Evolutionary conservation across 2,888 invertebrate species (phyloP).

Genomic region (Euspilapteryx auroguttella): DNA sequence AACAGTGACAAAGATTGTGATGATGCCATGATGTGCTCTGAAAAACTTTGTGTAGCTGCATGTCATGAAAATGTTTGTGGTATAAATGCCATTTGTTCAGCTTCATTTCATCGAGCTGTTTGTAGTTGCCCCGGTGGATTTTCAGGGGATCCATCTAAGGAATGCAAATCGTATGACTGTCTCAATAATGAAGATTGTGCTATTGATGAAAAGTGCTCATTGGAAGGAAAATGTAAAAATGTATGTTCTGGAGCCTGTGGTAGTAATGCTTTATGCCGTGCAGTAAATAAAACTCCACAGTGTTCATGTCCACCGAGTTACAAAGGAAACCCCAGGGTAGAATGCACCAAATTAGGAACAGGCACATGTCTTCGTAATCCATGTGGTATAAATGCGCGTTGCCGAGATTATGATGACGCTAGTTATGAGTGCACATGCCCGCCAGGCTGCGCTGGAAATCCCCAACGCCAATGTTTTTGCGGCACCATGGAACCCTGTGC

Average conservation of each 20-base stretch:
- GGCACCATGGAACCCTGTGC: conserved; percentile 77
- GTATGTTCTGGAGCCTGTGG: conserved; percentile 84
- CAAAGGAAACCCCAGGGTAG: conserved; percentile 77
- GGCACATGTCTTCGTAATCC: conserved; percentile 80
- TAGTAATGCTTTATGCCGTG: conserved; percentile 81
- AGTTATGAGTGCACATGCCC: conserved; percentile 82
- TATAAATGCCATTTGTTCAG: conserved; percentile 76
- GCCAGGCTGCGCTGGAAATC: conserved; percentile 79
- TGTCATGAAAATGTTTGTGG: conserved; percentile 76
- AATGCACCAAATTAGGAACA: conserved; percentile 71
- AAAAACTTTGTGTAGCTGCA: conserved; percentile 68
- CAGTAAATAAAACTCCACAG: conserved; percentile 73
- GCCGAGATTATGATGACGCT: conserved; percentile 73
- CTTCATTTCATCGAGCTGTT: conserved; percentile 78
- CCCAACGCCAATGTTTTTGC: conserved; percentile 79
- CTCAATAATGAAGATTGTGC: conserved; percentile 76
- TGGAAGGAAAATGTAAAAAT: conserved; percentile 73
- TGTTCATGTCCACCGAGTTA: conserved; percentile 83
- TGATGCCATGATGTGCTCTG: conserved; percentile 71
- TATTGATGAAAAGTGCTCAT: conserved; percentile 72
- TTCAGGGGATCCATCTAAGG: conserved; percentile 76
- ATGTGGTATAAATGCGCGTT: conserved; percentile 82
- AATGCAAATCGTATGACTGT: conserved; percentile 79
- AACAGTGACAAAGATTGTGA: conserved; percentile 78
- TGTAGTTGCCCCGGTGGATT: conserved; percentile 88